Evolutionary conservation across 2,797 vertebrate species (phyloP).

Genomic region (Crax fasciolata): DNA sequence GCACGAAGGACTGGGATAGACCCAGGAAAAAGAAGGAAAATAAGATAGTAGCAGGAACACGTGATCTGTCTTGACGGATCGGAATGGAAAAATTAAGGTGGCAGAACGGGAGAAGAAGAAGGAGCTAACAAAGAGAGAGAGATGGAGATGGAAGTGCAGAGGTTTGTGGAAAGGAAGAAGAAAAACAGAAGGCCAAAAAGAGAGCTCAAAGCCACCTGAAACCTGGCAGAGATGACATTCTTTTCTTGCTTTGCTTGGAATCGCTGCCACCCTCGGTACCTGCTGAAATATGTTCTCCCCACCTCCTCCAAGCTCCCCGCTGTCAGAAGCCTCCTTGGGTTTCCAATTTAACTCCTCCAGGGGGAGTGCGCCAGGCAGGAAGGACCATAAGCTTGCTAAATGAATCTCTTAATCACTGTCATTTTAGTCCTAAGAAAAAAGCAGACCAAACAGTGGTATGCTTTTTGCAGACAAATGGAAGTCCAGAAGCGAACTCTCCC

Average conservation of each 20-base stretch:
- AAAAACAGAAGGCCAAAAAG: not conserved
- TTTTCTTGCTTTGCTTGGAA: not conserved
- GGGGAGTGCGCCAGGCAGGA: not conserved
- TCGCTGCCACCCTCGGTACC: not conserved
- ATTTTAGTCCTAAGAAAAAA: not conserved
- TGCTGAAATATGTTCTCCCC: not conserved
- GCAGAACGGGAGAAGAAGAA: not conserved
- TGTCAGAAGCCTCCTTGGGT: constrained; percentile 28
- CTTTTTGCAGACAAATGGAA: constrained; percentile 19
- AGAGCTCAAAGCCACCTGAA: not conserved
- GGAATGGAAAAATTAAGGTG: not conserved
- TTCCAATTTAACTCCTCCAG: constrained; percentile 49
- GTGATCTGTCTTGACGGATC: not conserved
- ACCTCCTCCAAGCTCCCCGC: constrained; percentile 5
- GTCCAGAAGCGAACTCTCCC: constrained; percentile 12
- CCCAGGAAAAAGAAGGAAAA: not conserved
- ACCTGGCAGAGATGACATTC: not conserved
- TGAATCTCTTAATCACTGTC: constrained; percentile 43
- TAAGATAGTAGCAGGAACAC: not conserved
- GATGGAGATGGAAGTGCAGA: not conserved
- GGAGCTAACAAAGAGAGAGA: not conserved
- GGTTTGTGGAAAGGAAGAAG: not conserved
- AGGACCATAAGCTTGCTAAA: constrained; percentile 19
- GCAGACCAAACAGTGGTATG: not conserved
- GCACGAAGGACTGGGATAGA: not conserved